Evolutionary conservation across 30 jellyfish, hydroid and myxozoan genomes (phyloP).

Genomic region (Cassiopea andromeda): DNA sequence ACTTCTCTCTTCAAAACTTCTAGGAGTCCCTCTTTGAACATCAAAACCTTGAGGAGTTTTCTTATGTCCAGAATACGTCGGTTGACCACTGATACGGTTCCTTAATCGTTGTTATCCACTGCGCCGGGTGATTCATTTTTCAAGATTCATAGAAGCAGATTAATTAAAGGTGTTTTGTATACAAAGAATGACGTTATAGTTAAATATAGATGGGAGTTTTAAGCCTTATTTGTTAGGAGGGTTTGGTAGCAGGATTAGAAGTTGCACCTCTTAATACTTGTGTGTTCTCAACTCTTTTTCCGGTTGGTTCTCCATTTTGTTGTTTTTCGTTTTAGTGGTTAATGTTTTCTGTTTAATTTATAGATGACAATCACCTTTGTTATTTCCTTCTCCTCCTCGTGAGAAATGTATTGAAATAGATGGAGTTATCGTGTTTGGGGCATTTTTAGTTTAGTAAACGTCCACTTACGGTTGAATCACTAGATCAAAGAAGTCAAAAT

Average conservation of each 20-base stretch:
- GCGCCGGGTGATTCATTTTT: too few species aligned
- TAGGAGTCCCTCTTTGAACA: too few species aligned
- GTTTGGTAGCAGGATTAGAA: neutral
- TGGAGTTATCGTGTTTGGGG: neutral
- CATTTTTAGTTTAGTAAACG: neutral
- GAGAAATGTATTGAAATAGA: neutral
- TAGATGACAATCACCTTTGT: neutral
- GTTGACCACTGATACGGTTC: too few species aligned
- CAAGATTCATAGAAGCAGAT: too few species aligned
- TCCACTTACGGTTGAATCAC: neutral
- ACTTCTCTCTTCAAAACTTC: too few species aligned
- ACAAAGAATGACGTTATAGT: too few species aligned
- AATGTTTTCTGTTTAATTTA: neutral
- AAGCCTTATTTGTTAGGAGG: too few species aligned
- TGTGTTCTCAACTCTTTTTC: neutral
- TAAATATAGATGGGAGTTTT: too few species aligned
- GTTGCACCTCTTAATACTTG: neutral
- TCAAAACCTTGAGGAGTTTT: too few species aligned
- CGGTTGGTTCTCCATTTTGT: neutral
- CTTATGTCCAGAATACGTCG: too few species aligned
- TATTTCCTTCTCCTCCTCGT: neutral
- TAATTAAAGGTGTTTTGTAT: too few species aligned
- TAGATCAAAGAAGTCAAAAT: neutral
- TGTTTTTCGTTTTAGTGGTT: neutral
- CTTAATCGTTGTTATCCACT: too few species aligned